Base-by-base conservation (phyloP, 2,797 vertebrate genomes). In the Parotocinclus haroldoi region DNA sequence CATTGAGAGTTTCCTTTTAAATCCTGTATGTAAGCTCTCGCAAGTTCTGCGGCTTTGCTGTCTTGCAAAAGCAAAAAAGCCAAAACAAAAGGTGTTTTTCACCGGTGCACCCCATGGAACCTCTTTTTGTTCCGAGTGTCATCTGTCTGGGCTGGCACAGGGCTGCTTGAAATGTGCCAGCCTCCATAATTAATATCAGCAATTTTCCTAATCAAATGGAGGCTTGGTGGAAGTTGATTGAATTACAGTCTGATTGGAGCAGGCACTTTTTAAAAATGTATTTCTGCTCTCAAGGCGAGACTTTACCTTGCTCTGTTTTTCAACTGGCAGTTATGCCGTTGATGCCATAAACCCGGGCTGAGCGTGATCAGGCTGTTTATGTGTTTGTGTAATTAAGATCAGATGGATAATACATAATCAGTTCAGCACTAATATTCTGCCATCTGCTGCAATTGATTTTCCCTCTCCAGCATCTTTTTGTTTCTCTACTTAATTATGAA, bases 171-270 rank as follows among this genome's bases (percentile, higher is more conserved):
- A 72, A 66, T 56, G 57, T 55, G 70, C 46, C 63, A 57, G 48
- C 57, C 70, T 72, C 52, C 27, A 27, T 67, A 67, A 67, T 72
- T 67, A 67, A 72, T 67, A 67, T 72, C 5, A 51, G 39, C 16
- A 67, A 46, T 72, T 67, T 63, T 67, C 49, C 54, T 72, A 67
- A 67, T 72, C 53, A 57, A 67, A 72, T 67, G 57, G 39, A 51
- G 58, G 49, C 39, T 52, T 63, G 36, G 27, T 50, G 46, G 63
- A 57, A 62, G 56, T 45, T 58, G 52, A 67, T 72, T 58, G 64
- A 52, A 72, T 67, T 72, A 56, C n/a, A 10, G 14, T 56, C 7
- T 3, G 37, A 44, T 45, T 48, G 50, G 17, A 45, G 58, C 52
- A 8, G 27, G 40, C 18, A 7, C 57, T 67, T 38, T 16, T 51